Evolutionary conservation across 2,113 vertebrate species (phyloP), one percentile per base, ranked within the genome.

Genomic region (Dicerorhinus sumatrensis): DNA sequence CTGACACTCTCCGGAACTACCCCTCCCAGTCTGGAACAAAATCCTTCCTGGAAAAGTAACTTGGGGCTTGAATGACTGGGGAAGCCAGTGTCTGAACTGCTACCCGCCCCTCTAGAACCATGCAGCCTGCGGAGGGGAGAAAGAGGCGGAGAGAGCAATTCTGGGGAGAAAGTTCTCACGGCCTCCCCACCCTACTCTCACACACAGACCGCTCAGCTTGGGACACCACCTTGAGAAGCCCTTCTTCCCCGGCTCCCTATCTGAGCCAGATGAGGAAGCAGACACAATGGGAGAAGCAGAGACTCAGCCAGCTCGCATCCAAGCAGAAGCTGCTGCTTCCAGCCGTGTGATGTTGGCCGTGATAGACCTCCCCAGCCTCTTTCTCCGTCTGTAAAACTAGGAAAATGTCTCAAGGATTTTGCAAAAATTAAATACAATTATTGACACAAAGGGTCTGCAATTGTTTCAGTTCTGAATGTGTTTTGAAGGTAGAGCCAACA

Each of bases 121-220:
- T 0, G 0, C 16, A 6, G 79, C 36, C 72, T 7, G 25, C 0
- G 0, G 1, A 0, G 27, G 27, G 9, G 33, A 56, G n/a, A 17
- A 46, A 60, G 6, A 60, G 6, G 2, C 3, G 5, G 20, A 65
- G 16, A 20, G n/a, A 11, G 33, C 0, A 42, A 16, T 0, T 27
- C 33, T 6, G 11, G 9, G 14, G 1, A 8, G 13, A 23, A 5
- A 10, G 18, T 12, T 20, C 62, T 13, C 20, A 4, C 1, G 3
- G 56, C 6, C 3, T 10, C 70, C 21, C 8, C 29, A 13, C 18
- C 33, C 39, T 31, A 6, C 31, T 2, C 4, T 3, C 20, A 17
- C 67, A 23, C 60, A 10, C 39, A 33, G 27, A 5, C 60, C 2
- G 1, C 8, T 29, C 42, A 12, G 42, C 46, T 2, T 23, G 58